Conservation (phyloP, 1,140 invertebrate genomes). For the Nasonia giraulti region DNA sequence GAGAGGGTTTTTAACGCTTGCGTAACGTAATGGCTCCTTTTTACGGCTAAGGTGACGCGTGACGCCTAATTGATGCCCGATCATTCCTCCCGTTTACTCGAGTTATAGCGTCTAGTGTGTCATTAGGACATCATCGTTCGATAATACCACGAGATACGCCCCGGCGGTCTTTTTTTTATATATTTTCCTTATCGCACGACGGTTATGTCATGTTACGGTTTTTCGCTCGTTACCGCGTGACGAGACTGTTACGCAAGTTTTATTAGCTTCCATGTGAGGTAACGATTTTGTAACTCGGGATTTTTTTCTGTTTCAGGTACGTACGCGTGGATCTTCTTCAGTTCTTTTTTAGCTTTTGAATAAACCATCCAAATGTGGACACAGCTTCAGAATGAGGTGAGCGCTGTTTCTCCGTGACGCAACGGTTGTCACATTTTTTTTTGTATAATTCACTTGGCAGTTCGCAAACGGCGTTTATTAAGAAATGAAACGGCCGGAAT, state of each 20-base stretch:
- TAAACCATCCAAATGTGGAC: no score
- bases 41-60: not conserved
- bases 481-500: not conserved
- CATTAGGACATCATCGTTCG: not conserved
- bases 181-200: not conserved
- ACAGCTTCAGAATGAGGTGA: no score
- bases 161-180: not conserved
- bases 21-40: conserved; percentile 4
- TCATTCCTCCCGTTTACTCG: not conserved
- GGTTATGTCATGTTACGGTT: not conserved
- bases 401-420: no score
- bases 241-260: not conserved
- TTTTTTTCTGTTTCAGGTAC: not conserved
- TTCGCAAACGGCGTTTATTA: not conserved
- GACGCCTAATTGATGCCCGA: conserved; percentile 21
- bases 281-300: not conserved
- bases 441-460: no score
- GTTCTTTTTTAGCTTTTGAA: no score
- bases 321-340: no score
- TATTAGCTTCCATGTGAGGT: not conserved
- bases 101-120: not conserved
- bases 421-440: no score
- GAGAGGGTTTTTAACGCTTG: conserved; percentile 8
- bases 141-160: not conserved
- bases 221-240: not conserved